Base-by-base conservation (phyloP, 2,888 invertebrate species). In the Apamea monoglypha region DNA sequence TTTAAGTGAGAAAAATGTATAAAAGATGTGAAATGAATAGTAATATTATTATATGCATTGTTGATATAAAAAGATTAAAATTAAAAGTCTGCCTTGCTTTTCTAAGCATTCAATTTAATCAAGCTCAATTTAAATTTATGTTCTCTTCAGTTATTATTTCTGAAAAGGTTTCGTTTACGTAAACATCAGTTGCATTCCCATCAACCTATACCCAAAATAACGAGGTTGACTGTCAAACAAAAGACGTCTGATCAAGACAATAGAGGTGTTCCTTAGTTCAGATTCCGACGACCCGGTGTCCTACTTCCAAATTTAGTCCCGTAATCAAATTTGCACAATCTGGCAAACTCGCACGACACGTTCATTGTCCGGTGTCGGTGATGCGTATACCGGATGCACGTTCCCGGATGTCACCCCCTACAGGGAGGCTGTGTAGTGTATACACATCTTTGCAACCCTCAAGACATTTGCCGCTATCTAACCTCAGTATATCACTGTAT, bases 291-390 rank as follows among this genome's bases (percentile, higher is more conserved):
- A 84, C 81, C 82, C 70, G 69, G 81, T 76, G 87, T 80, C 83
- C 87, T 82, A 89, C 77, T 87, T 89, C 53, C 74, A 89, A 85
- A 80, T 83, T 80, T 86, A 80, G 83, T 72, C 44, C 78, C 73
- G 69, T 84, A 88, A 89, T 89, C 87, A 89, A 89, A 89, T 89
- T 88, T 89, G 81, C 82, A 89, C 89, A 84, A 89, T 83, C 89
- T 87, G 79, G 82, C 84, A 84, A 81, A 84, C 83, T 70, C 73
- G 71, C 73, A 71, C 78, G 83, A 86, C 88, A 86, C 82, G 81
- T 78, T 84, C 83, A 89, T 90, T 90, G 90, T 90, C 90, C 86
- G 80, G 79, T 75, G 87, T 82, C 84, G 53, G 82, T 82, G 90
- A 87, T 85, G 88, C 86, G 87, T 85, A 83, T 81, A 82, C 83